These are phyloP conservation scores for Aleiodes testaceus DNA, from an alignment of 2,888 invertebrate genomes.

Conservation along the genomic window DNA sequence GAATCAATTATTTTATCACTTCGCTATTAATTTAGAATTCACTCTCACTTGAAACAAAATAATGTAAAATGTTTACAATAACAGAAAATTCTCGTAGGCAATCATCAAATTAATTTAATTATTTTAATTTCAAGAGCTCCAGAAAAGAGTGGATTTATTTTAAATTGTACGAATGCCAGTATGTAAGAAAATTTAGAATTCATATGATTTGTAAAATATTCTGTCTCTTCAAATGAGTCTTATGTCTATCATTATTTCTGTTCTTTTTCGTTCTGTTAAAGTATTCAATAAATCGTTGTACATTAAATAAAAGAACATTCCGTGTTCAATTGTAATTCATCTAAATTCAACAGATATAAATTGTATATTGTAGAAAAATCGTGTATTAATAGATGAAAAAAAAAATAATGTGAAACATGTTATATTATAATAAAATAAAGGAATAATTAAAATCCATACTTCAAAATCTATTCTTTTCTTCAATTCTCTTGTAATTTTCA, in stretches of 20 bases:
- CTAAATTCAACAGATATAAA: background rate
- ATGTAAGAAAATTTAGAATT: background rate
- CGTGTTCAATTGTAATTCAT: background rate
- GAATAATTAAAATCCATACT: background rate
- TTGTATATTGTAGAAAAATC: background rate
- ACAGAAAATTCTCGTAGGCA: no score
- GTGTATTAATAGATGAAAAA: background rate
- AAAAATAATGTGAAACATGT: constrained; percentile 1
- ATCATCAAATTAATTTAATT: no score
- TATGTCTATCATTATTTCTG: background rate
- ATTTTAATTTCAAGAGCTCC: no score
- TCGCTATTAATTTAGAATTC: no score
- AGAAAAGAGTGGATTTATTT: constrained; percentile 6
- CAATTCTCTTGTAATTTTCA: background rate
- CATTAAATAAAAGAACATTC: background rate
- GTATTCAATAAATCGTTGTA: background rate
- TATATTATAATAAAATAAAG: constrained; percentile 11
- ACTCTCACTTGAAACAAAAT: no score
- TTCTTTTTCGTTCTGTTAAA: background rate
- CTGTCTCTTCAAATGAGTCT: background rate
- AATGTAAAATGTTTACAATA: no score
- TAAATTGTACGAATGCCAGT: constrained; percentile 9
- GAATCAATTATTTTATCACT: no score
- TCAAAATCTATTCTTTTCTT: background rate
- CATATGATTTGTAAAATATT: constrained; percentile 22